Evolutionary conservation across 2,888 invertebrate genomes (phyloP).

Genomic region (Microlaimidae sp.): DNA sequence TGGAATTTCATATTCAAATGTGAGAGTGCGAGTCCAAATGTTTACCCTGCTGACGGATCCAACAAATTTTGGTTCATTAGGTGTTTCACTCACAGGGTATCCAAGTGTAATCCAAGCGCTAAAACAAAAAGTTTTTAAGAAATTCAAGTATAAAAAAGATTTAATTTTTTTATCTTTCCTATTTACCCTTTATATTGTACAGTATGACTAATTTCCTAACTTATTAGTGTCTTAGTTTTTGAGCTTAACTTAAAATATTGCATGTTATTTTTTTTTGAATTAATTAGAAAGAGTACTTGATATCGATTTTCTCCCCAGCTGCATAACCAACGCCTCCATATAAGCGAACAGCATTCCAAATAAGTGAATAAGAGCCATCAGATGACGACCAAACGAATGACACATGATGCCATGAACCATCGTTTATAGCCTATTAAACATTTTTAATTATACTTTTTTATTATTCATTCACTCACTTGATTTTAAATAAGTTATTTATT

Average conservation of each 20-base stretch:
- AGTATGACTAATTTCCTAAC: too few relatives aligned
- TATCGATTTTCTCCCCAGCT: conserved; percentile 58
- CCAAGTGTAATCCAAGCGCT: conserved; percentile 82
- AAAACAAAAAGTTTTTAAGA: conserved; percentile 2
- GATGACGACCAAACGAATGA: conserved; percentile 83
- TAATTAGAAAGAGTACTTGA: conserved; percentile 49
- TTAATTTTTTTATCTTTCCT: too few relatives aligned
- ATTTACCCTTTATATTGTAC: too few relatives aligned
- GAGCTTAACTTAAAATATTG: background rate
- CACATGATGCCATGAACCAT: conserved; percentile 49
- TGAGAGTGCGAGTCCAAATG: conserved; percentile 76
- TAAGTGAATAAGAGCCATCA: conserved; percentile 64
- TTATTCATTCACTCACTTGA: too few relatives aligned
- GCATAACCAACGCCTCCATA: conserved; percentile 78
- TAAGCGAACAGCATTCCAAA: conserved; percentile 86
- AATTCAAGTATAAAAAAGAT: background rate
- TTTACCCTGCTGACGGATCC: conserved; percentile 83
- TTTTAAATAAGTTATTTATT: too few relatives aligned
- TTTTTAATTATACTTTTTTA: too few relatives aligned
- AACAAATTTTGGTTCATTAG: conserved; percentile 24
- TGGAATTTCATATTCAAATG: conserved; percentile 75
- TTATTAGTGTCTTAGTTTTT: too few relatives aligned
- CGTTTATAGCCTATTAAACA: too few relatives aligned
- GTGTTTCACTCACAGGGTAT: conserved; percentile 56
- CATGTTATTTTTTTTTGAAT: background rate